phyloP scores from a whole-genome alignment of 2,888 invertebrate genomes.

The Iphiclides podalirius region DNA sequence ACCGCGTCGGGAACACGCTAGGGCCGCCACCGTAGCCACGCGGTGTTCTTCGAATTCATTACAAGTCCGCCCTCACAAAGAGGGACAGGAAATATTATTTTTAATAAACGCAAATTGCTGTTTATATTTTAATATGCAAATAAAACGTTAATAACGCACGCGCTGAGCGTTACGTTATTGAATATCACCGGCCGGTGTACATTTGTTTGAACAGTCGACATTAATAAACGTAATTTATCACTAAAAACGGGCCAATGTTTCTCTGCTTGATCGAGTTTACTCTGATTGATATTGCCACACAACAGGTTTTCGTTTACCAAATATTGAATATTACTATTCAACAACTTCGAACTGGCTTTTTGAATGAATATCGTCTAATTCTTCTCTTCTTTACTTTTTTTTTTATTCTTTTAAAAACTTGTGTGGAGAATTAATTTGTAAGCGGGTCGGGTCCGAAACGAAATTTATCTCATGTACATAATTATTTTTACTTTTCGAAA shows the following conservation, averaged over 20 bases:
- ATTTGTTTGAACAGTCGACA: background rate
- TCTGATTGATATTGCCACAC: background rate
- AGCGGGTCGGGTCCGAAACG: no score
- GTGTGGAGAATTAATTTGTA: no score
- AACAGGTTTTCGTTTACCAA: background rate
- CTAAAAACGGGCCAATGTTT: background rate
- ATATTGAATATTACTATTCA: no score
- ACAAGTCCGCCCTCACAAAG: background rate
- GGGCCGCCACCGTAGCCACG: slow-evolving; percentile 25
- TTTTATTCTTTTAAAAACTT: no score
- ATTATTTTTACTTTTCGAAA: no score
- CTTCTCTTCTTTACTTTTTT: no score
- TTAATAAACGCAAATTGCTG: slow-evolving; percentile 18
- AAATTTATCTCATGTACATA: no score
- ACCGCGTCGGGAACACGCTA: slow-evolving; percentile 1
- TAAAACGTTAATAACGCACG: slow-evolving; percentile 9
- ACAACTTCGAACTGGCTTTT: no score
- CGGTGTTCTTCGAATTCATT: slow-evolving; percentile 24
- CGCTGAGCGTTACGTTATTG: background rate
- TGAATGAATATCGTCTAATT: no score
- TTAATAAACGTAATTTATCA: background rate
- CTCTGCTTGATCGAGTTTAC: background rate
- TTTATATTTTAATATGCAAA: slow-evolving; percentile 11
- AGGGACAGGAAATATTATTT: slow-evolving; percentile 20
- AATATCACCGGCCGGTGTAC: background rate